phyloP scores from a whole-genome alignment of 2,888 invertebrate genomes.

The Dysmachus trigonus region DNA sequence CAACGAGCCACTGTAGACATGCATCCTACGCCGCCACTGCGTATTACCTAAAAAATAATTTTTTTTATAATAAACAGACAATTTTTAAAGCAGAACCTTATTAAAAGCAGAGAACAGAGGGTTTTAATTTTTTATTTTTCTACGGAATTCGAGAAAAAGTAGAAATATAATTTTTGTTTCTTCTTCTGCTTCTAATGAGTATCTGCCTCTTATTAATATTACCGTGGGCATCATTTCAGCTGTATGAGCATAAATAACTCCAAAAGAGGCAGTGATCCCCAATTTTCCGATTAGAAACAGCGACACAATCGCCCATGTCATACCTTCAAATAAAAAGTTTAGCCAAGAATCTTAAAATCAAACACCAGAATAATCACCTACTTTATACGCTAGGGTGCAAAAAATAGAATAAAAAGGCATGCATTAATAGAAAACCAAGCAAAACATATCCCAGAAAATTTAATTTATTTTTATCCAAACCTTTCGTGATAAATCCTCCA shows the following conservation, averaged over 20 bases:
- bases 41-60: constrained; percentile 59
- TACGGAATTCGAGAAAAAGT: too few species aligned
- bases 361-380: neutral
- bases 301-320: constrained; percentile 67
- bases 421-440: constrained; percentile 20
- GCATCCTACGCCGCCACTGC: constrained; percentile 70
- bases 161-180: neutral
- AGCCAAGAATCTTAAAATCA: neutral
- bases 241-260: constrained; percentile 70
- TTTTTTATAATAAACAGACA: neutral
- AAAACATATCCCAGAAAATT: neutral
- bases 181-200: neutral
- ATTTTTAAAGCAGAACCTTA: neutral
- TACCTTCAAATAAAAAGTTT: constrained; percentile 58
- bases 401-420: constrained; percentile 8
- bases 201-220: neutral
- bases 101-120: neutral
- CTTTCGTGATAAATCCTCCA: constrained; percentile 67
- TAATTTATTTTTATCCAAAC: constrained; percentile 55
- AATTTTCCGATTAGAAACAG: constrained; percentile 72
- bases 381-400: constrained; percentile 22
- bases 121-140: too few species aligned
- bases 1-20: constrained; percentile 70
- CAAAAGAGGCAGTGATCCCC: constrained; percentile 72
- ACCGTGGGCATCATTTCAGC: constrained; percentile 65